Base-by-base conservation (phyloP, 2,888 invertebrate species). In the Drosophila yooni region DNA sequence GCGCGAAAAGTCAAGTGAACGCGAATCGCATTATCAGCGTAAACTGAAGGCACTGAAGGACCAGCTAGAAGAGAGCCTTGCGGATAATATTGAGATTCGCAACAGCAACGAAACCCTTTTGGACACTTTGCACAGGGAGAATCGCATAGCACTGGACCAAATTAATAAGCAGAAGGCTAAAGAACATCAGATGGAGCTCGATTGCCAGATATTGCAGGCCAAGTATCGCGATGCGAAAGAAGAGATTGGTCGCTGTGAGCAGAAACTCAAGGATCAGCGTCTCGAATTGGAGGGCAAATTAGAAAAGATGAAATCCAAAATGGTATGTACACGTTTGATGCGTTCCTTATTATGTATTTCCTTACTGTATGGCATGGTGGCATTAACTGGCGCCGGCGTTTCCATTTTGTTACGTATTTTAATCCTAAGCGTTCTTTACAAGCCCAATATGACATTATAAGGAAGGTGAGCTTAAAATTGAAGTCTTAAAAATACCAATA, bases 221-320 rank as follows among this genome's bases (percentile, higher is more conserved):
- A 93, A 93, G 76, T 91, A 93, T 40, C 83, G 68, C 7, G 91
- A 92, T 5, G 87, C 92, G 40, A 92, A 91, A 46, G 82, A 86
- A 0, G 91, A 91, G 66, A 72, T 75, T 2, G 69, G 61, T 27
- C 60, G 60, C 0, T 81, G 84, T 27, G 92, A 93, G 34, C 88
- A 93, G 6, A 91, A 90, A 25, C 81, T 93, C 7, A 93, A 93
- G 61, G 93, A 92, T 31, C 92, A 91, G 70, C 93, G 93, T 3
- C 74, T 92, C n/a, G 96, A 96, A 88, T 95, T 96, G 90, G 96
- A 96, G 86, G 94, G 94, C 79, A 97, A 97, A 93, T 93, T 97
- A 88, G 96, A 96, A 88, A 95, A 96, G 92, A 96, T 97, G 95
- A 97, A 97, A 92, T 94, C 95, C 59, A 96, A 96, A 95, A 96